Evolutionary conservation across 2,113 vertebrate genomes (phyloP), one percentile per base, ranked within the genome.

Genomic region (Hymenochirus boettgeri): DNA sequence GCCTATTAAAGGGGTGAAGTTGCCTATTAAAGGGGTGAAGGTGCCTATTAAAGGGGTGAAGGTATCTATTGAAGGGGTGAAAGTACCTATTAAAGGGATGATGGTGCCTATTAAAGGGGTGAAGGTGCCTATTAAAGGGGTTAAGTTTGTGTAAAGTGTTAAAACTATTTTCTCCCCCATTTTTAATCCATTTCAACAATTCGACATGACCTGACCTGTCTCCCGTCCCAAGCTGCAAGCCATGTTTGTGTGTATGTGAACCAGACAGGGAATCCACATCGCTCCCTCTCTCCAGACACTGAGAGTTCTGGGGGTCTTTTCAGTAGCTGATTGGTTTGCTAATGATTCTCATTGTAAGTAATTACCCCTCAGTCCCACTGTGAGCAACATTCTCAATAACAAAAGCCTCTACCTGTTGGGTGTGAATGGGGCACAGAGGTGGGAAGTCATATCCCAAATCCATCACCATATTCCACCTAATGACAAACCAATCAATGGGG

Each of bases 321-420:
- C 23, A 56, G 31, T 7, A 53, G 31, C 33, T 63, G 21, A 64
- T 53, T 59, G 69, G 46, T 58, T 64, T 62, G 54, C 61, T 79
- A 72, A 74, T 27, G 71, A 76, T 63, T 63, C 51, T 58, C 70
- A 71, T 70, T 77, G 77, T 67, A 37, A 72, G 75, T 79, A 77
- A 82, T 77, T 74, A 77, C 74, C 74, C 72, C 61, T 42, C 48
- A 27, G 71, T 4, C 33, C 62, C 57, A 50, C 26, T 35, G 63
- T n/a, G 42, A 24, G n/a, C 15, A 18, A 21, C 18, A 4, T 22
- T 66, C n/a, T 59, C 54, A 58, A 66, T 66, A 52, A 66, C 47
- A 66, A 66, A 66, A 52, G 46, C 45, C 26, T 66, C 17, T 48
- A 21, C 24, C 48, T 27, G 0, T 0, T 2, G 70, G 66, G 59